Evolutionary conservation across 2,888 invertebrate genomes (phyloP), one percentile per base, ranked within the genome.

Genomic region (Arge pagana): DNA sequence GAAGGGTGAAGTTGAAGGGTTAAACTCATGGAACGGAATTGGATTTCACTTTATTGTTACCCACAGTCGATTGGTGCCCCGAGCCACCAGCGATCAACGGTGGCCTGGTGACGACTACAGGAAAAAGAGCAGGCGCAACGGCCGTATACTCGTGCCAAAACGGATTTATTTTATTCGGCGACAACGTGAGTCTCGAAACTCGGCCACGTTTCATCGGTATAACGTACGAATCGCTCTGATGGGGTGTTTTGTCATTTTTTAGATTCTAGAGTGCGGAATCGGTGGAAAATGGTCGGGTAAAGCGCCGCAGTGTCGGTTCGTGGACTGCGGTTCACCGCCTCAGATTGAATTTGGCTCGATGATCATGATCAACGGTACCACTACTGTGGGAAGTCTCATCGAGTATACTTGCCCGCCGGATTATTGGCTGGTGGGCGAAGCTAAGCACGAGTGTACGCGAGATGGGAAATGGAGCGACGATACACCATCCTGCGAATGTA

Each of bases 401-500:
- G 86, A 87, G 67, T 94, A 93, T 73, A 83, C 83, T 52, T 95
- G 95, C 70, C 85, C 86, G 40, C 82, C 84, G 13, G 93, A 94
- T 74, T 88, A 92, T 73, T 93, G 92, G 89, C 79, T 94, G 26
- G 86, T 86, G 0, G 85, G 86, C 1, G 85, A 88, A 37, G 79
- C 80, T 8, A 81, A 80, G 15, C 82, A 91, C 37, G 83, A 81
- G 15, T 94, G 94, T 72, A 89, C 88, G 26, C 82, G 86, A 52
- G 92, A 93, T 58, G 93, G 91, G 8, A 90, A 89, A 71, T 94
- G 93, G 93, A 90, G 89, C 0, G 86, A 89, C 31, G 87, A 89
- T 67, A 86, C 89, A 41, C 93, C 93, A 0, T 83, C 87, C n/a
- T 94, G 94, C 74, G 90, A 92, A 80, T 76, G 90, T 90, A 77